Conservation (phyloP, 2,113 vertebrate genomes). For the Megatriorchis doriae region DNA sequence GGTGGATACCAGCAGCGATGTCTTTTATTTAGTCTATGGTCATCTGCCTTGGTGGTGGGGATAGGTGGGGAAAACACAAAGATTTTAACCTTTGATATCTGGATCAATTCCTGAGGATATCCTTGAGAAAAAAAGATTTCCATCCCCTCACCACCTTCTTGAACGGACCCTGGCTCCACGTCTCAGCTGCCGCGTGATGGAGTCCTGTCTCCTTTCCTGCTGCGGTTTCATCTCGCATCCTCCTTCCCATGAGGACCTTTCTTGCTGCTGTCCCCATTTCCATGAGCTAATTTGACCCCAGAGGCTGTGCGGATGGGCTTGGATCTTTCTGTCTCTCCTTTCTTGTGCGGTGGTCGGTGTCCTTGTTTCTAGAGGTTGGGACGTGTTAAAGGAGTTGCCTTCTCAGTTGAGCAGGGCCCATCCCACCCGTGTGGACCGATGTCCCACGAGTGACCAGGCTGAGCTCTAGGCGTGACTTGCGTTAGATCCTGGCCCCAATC, state of each 20-base stretch:
- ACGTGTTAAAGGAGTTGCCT: not conserved
- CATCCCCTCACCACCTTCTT: not conserved
- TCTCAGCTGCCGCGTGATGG: not conserved
- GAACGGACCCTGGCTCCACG: not conserved
- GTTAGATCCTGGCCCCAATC: not conserved
- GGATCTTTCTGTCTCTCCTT: not conserved
- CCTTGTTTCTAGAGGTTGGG: not conserved
- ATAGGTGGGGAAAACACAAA: not conserved
- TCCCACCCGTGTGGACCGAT: not conserved
- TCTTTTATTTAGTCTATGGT: not conserved
- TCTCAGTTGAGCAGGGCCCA: not conserved
- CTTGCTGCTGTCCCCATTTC: slow-evolving; percentile 29
- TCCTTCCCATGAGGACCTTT: slow-evolving; percentile 7
- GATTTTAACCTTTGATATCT: not conserved
- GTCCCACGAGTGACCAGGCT: not conserved
- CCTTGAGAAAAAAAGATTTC: not conserved
- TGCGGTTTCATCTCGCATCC: not conserved
- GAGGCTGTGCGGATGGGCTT: not conserved
- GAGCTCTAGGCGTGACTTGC: not conserved
- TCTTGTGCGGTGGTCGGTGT: not conserved
- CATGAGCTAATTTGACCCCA: not conserved
- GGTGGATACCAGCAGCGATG: not conserved
- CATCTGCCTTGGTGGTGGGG: not conserved
- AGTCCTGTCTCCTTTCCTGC: not conserved
- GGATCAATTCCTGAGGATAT: not conserved